These are phyloP conservation scores for Cataglyphis livida DNA, from an alignment of 2,888 invertebrate genomes.

Conservation along the genomic window DNA sequence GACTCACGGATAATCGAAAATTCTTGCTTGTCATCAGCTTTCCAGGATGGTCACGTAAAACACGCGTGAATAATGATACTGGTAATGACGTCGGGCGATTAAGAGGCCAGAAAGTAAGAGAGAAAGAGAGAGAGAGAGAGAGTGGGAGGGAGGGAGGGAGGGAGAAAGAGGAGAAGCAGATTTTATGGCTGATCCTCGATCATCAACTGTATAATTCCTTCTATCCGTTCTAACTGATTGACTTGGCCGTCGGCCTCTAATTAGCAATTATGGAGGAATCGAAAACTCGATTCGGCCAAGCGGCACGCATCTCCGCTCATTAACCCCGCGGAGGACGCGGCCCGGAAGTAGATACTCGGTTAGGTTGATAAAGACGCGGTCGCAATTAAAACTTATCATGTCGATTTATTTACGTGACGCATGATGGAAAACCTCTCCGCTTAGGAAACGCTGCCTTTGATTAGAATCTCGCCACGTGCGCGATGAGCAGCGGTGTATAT, in stretches of 20 bases:
- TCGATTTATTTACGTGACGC: conserved; percentile 66
- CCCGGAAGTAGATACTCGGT: conserved; percentile 41
- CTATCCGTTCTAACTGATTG: conserved; percentile 67
- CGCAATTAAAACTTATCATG: conserved; percentile 72
- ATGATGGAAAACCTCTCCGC: conserved; percentile 18
- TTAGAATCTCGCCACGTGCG: conserved; percentile 34
- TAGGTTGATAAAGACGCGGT: conserved; percentile 64
- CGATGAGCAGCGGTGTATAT: conserved; percentile 20
- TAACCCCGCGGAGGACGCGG: conserved; percentile 56
- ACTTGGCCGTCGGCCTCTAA: conserved; percentile 65
- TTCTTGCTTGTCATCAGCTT: conserved; percentile 49
- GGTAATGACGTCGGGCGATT: conserved; percentile 50
- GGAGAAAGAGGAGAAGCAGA: conserved; percentile 37
- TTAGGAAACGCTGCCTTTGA: conserved; percentile 19
- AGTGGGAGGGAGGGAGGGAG: not conserved
- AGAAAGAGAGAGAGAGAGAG: not conserved
- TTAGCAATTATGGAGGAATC: conserved; percentile 73
- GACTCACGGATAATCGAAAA: conserved; percentile 41
- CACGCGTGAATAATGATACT: conserved; percentile 51
- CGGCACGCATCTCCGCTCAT: conserved; percentile 66
- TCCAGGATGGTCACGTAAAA: conserved; percentile 47
- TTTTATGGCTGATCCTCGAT: conserved; percentile 61
- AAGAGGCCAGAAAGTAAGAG: conserved; percentile 29
- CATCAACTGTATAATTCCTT: conserved; percentile 63
- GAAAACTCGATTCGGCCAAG: conserved; percentile 71